A percentile compares a stretch with the other conserved stretches of the same genome.
Evolutionary conservation across 2,113 vertebrate genomes (phyloP).

Genomic region (Hyperopisus bebe): DNA sequence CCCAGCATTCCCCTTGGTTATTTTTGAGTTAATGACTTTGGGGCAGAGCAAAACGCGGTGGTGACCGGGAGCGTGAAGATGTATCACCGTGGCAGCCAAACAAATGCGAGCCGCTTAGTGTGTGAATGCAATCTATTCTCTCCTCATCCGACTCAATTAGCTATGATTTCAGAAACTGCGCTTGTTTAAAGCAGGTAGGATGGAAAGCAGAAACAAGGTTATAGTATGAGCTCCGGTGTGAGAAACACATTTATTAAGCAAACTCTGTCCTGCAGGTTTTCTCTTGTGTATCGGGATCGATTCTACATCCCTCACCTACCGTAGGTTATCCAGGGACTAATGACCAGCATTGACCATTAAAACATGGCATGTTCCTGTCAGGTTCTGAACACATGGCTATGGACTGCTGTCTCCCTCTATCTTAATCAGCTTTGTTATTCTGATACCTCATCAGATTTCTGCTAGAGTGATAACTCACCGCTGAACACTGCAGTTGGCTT

Average conservation of each 20-base stretch:
- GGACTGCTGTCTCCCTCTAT: background rate
- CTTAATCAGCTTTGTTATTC: background rate
- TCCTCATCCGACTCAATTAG: background rate
- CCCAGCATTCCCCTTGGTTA: background rate
- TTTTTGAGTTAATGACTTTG: constrained; percentile 13
- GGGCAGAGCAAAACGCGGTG: background rate
- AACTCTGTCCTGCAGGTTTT: background rate
- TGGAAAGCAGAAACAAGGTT: background rate
- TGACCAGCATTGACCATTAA: background rate
- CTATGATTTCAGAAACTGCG: background rate
- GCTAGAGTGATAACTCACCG: background rate
- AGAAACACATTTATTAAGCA: background rate
- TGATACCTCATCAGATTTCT: background rate
- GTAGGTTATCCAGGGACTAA: background rate
- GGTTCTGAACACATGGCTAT: background rate
- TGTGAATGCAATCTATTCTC: background rate
- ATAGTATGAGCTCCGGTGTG: background rate
- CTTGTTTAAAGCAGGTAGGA: background rate
- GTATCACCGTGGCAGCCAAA: background rate
- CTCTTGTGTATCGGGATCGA: background rate
- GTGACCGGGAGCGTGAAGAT: background rate
- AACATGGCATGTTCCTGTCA: background rate
- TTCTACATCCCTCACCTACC: background rate
- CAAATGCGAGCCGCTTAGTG: background rate
- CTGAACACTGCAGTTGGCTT: background rate